Evolutionary conservation across 2,888 invertebrate genomes (phyloP).

Genomic region (Boloria selene): DNA sequence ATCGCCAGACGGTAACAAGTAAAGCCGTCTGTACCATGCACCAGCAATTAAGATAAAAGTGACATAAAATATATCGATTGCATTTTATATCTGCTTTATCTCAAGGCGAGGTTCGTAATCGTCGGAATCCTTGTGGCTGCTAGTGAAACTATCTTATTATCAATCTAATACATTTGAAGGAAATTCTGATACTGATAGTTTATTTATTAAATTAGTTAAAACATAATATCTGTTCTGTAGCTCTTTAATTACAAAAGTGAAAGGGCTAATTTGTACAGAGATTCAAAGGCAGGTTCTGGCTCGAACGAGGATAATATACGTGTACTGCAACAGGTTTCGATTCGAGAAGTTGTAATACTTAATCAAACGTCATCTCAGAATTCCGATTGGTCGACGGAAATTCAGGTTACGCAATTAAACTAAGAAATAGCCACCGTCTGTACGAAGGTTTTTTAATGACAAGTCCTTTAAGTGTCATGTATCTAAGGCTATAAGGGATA

Average conservation of each 20-base stretch:
- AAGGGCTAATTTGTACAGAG: conserved; percentile 19
- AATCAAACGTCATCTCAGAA: conserved; percentile 38
- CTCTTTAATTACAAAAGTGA: conserved; percentile 21
- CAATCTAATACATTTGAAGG: conserved; percentile 35
- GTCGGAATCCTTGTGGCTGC: conserved; percentile 43
- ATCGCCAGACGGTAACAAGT: conserved; percentile 45
- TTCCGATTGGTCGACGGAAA: conserved; percentile 45
- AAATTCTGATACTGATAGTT: conserved; percentile 9
- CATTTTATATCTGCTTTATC: conserved; percentile 46
- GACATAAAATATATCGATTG: conserved; percentile 49
- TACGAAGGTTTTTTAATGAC: conserved; percentile 50
- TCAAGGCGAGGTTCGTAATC: conserved; percentile 37
- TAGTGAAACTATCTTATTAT: conserved; percentile 43
- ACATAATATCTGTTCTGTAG: conserved; percentile 8
- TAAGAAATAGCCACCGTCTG: conserved; percentile 54
- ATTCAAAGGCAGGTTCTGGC: conserved; percentile 16
- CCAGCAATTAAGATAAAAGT: conserved; percentile 49
- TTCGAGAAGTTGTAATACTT: conserved; percentile 31
- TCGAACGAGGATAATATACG: conserved; percentile 19
- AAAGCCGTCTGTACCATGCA: conserved; percentile 45
- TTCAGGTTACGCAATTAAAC: conserved; percentile 59
- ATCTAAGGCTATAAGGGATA: conserved; percentile 21
- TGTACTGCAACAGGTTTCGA: conserved; percentile 25
- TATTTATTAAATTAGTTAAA: conserved; percentile 5
- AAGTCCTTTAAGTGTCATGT: conserved; percentile 31